Evolutionary conservation across 64 coral and sea anemone species (phyloP), one percentile per base, ranked within the genome.

Genomic region (Pocillopora damicornis): DNA sequence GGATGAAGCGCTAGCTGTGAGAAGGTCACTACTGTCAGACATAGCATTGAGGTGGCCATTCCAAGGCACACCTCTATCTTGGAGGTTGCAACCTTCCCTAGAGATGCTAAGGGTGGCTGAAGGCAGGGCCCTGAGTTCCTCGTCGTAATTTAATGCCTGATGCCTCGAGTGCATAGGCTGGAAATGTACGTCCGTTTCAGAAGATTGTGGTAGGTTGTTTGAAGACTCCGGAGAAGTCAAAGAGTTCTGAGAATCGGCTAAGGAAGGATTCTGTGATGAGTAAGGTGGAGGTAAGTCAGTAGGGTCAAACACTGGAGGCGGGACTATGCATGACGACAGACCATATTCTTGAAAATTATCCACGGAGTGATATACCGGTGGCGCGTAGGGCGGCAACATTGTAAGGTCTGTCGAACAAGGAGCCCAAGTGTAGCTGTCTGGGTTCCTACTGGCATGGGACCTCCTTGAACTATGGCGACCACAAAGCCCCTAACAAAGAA

Each of bases 301-400:
- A 23, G 94, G 94, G 85, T 97, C 94, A 73, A 90, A 97, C 18
- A 97, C 91, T 13, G 94, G 94, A 18, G 94, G 94, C n/a, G 94
- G 91, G 34, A 97, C 94, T 12, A 97, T 87, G 60, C 87, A 93
- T 1, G 94, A 86, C 23, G 88, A 90, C 34, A 92, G 76, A 36
- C 91, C 74, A 87, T 87, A 97, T 61, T 93, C 94, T 78, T 90
- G 94, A 73, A 97, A 87, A 61, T 89, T 97, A 11, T 97, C 94
- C 58, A 93, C 87, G 45, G 94, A 97, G 67, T 92, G 82, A 88
- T 97, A 97, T 22, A 92, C 90, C 26, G 94, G 94, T 15, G 94
- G 94, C 10, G 94, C 94, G 77, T 93, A 90, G 13, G 94, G 67
- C 2, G 94, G 94, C 20, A 97, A 15, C 76, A 90, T 90, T 5